Percentiles rank a stretch among this genome's conserved stretches.
Evolutionary conservation across 2,888 invertebrate species (phyloP).

Genomic region (Melipona beecheii): DNA sequence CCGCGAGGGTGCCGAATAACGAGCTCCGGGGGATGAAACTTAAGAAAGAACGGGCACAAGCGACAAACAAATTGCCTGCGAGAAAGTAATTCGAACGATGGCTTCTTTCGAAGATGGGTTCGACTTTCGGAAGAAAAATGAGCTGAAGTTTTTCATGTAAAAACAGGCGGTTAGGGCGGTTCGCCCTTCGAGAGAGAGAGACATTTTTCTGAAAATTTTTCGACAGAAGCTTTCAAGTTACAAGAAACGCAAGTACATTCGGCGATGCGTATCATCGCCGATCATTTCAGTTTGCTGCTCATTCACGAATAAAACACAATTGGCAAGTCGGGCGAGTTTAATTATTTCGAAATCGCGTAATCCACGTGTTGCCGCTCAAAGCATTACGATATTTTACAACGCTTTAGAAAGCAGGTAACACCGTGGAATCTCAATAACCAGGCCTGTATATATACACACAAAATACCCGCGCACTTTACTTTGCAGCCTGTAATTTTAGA

Average conservation of each 20-base stretch:
- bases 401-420: slow-evolving; percentile 4
- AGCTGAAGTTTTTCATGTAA: too few species aligned
- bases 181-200: neutral
- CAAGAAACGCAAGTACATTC: neutral
- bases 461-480: neutral
- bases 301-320: too few species aligned
- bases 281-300: slow-evolving; percentile 28
- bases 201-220: neutral
- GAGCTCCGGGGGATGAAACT: slow-evolving; percentile 37
- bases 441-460: neutral
- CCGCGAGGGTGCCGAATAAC: slow-evolving; percentile 47
- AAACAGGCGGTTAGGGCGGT: neutral
- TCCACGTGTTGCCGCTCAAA: slow-evolving; percentile 13
- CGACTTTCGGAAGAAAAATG: neutral
- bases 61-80: slow-evolving; percentile 21
- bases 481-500: slow-evolving; percentile 5
- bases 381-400: neutral
- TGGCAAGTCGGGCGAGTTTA: slow-evolving; percentile 28
- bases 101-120: neutral
- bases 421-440: slow-evolving; percentile 15
- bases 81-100: slow-evolving; percentile 22
- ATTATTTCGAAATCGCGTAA: slow-evolving; percentile 36
- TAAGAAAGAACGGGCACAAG: neutral
- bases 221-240: neutral
- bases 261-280: neutral